These are phyloP conservation scores for Pogonophryne albipinna DNA, from an alignment of 2,797 vertebrate species.

Conservation along the genomic window DNA sequence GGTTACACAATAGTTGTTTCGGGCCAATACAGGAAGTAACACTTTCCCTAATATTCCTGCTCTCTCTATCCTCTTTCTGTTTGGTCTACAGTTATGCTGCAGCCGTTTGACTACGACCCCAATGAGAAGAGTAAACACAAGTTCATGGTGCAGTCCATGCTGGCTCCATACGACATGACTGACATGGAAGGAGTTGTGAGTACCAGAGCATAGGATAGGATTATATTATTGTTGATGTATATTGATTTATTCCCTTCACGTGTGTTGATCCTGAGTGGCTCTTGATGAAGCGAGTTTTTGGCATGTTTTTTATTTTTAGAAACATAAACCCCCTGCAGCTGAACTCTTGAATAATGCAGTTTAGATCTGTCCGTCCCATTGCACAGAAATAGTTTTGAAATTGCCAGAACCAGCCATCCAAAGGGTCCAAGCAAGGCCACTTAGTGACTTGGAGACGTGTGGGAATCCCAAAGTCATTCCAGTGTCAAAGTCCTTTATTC, in stretches of 20 bases:
- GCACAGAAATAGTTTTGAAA: constrained; percentile 2
- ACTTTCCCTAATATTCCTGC: background rate
- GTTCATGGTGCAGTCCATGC: constrained; percentile 97
- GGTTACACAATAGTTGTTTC: constrained; percentile 10
- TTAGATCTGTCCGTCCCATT: background rate
- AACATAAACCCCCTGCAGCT: background rate
- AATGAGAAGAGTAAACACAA: constrained; percentile 99
- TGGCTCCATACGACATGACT: constrained; percentile 92
- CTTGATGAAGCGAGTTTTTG: background rate
- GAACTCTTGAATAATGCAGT: constrained; percentile 11
- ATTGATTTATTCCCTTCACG: background rate
- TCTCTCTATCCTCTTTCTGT: constrained; percentile 18
- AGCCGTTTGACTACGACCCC: constrained; percentile 97
- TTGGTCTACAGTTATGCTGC: constrained; percentile 92
- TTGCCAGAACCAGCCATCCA: background rate
- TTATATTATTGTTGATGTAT: background rate
- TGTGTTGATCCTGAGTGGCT: background rate
- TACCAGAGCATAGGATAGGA: constrained; percentile 58
- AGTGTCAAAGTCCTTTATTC: too few species aligned
- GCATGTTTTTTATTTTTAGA: background rate
- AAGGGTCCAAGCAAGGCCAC: background rate
- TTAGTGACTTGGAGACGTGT: background rate
- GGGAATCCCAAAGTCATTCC: too few species aligned
- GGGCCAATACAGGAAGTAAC: constrained; percentile 20
- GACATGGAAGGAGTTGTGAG: constrained; percentile 97